phyloP scores from a whole-genome alignment of 2,888 invertebrate genomes.

The Drosophila siamana region DNA sequence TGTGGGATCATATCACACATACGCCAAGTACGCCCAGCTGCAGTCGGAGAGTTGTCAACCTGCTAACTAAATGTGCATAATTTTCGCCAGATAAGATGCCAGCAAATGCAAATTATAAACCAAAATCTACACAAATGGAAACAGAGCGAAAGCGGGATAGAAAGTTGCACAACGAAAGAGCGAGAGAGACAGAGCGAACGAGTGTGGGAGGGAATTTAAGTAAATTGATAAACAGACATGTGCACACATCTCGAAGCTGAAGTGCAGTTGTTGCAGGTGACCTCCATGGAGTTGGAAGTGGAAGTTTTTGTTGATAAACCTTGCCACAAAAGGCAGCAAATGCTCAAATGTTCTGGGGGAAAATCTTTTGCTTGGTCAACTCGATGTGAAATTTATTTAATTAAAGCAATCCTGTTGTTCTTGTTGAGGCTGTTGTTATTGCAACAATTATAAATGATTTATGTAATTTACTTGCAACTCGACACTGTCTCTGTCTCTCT shows the following conservation, averaged over 20 bases:
- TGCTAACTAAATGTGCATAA: slow-evolving; percentile 75
- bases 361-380: slow-evolving; percentile 50
- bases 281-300: slow-evolving; percentile 35
- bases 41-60: slow-evolving; percentile 55
- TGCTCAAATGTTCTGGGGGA: slow-evolving; percentile 24
- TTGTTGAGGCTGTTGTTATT: slow-evolving; percentile 44
- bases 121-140: slow-evolving; percentile 24
- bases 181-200: slow-evolving; percentile 12
- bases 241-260: slow-evolving; percentile 2
- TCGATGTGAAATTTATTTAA: slow-evolving; percentile 58
- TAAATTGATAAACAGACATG: slow-evolving; percentile 59
- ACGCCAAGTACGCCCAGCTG: slow-evolving; percentile 54
- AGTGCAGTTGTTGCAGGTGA: slow-evolving; percentile 21
- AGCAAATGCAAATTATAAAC: slow-evolving; percentile 52
- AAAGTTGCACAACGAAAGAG: no score
- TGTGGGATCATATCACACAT: slow-evolving; percentile 42
- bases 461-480: slow-evolving; percentile 63
- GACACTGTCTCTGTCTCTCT: slow-evolving; percentile 13
- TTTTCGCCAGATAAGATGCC: slow-evolving; percentile 49
- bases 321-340: slow-evolving; percentile 27
- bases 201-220: slow-evolving; percentile 20
- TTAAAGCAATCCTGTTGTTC: slow-evolving; percentile 54
- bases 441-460: slow-evolving; percentile 74
- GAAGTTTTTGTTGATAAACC: slow-evolving; percentile 38
- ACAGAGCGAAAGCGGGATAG: slow-evolving; percentile 7